Evolutionary conservation across 2,888 invertebrate species (phyloP), one percentile per base, ranked within the genome.

Genomic region (Drosophila fulvimacula): DNA sequence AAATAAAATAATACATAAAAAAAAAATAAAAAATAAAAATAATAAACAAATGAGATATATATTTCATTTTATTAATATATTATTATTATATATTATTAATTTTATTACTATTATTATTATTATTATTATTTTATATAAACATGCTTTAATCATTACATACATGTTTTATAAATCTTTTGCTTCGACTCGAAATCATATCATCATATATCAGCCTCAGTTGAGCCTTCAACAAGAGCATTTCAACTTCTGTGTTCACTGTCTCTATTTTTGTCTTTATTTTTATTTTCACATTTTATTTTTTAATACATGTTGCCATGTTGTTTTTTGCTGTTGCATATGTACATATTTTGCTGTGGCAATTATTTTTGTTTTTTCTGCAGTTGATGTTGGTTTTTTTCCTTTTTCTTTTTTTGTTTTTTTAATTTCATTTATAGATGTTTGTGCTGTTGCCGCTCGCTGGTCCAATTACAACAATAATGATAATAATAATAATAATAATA

Each of bases 391-490:
- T 46, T 24, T 48, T 65, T n/a, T 11, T 27, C 1, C 2, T 15
- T 32, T 39, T 41, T 4, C 51, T 52, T 24, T 41, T 32, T 32
- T 21, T 19, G 3, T 6, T 61, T 42, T 59, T 58, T 62, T 56
- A 41, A 51, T 52, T 52, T 52, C 24, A 52, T 34, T 21, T 36
- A 24, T 51, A 36, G 34, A 51, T 52, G 52, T 51, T 21, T 51
- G 19, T 41, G 36, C 55, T 46, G 62, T 6, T 46, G 44, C 48
- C 51, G 38, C 44, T 51, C 46, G 64, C 74, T 62, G 73, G 42
- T 63, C 59, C 72, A 83, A 83, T 82, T 75, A 73, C 86, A 86
- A 86, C 75, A 82, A 86, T 77, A 86, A 81, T 77, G 46, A 86
- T 75, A 76, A 86, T 3, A 27, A 27, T 6, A 27, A 27, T 27